These are phyloP conservation scores for Mylabris sibirica DNA, from an alignment of 2,888 invertebrate genomes.

Conservation along the genomic window DNA sequence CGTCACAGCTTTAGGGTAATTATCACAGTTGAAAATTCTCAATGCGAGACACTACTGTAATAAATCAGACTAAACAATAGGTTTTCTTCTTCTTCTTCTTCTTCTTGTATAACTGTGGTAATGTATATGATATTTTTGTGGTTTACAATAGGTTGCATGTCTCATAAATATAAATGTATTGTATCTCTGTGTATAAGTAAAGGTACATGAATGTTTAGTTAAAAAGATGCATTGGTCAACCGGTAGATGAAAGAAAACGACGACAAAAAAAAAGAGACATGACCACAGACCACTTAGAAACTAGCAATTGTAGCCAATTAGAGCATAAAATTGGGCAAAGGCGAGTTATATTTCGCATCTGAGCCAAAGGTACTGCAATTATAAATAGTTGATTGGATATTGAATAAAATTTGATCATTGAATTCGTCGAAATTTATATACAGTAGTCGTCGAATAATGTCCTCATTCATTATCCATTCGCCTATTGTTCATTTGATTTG, in stretches of 20 bases:
- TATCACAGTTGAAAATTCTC: conserved; percentile 26
- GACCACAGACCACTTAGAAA: conserved; percentile 32
- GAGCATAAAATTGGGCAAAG: conserved; percentile 37
- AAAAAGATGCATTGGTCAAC: conserved; percentile 41
- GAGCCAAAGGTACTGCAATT: background rate
- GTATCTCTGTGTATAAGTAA: conserved; percentile 17
- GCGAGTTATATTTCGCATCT: conserved; percentile 7
- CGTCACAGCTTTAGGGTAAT: conserved; percentile 28
- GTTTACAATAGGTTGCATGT: conserved; percentile 46
- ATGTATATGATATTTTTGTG: conserved; percentile 43
- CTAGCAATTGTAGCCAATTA: conserved; percentile 35
- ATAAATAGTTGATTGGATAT: background rate
- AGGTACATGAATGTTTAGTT: background rate
- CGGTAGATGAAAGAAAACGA: conserved; percentile 30
- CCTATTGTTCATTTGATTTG: too few species aligned
- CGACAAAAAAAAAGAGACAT: conserved; percentile 25
- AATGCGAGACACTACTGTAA: conserved; percentile 29
- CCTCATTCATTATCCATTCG: too few species aligned
- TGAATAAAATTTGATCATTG: background rate
- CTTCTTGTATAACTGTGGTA: conserved; percentile 33
- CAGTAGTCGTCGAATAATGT: too few species aligned
- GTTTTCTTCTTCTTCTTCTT: background rate
- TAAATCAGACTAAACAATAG: conserved; percentile 46
- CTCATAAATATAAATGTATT: conserved; percentile 51
- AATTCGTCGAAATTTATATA: too few species aligned